A percentile compares a stretch with the other conserved stretches of the same genome.
Evolutionary conservation across 2,888 invertebrate genomes (phyloP).

Genomic region (Hymenopus coronatus): DNA sequence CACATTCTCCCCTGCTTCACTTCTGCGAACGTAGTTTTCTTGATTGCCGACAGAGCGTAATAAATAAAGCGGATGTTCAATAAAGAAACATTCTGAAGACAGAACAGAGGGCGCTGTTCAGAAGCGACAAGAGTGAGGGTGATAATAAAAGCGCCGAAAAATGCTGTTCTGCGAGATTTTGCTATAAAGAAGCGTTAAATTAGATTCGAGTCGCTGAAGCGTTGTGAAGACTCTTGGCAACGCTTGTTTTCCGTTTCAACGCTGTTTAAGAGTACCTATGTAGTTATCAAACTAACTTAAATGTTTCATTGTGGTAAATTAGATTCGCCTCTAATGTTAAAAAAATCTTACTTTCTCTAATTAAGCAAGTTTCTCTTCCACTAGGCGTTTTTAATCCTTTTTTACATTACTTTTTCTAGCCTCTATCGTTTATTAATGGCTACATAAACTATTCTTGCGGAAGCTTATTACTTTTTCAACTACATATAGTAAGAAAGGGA

Average conservation of each 20-base stretch:
- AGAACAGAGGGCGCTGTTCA: background rate
- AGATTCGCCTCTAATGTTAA: too few species aligned
- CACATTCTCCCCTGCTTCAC: background rate
- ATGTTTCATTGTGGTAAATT: too few species aligned
- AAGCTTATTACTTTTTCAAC: too few species aligned
- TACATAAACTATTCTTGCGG: too few species aligned
- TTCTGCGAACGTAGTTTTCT: background rate
- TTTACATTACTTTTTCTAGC: too few species aligned
- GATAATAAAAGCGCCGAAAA: background rate
- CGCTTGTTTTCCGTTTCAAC: background rate
- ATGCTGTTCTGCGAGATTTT: background rate
- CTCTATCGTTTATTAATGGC: too few species aligned
- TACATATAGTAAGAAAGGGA: too few species aligned
- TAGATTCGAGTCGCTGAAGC: background rate
- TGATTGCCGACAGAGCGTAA: constrained; percentile 13
- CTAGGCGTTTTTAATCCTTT: too few species aligned
- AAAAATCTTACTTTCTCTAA: too few species aligned
- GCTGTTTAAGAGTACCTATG: background rate
- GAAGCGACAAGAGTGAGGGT: background rate
- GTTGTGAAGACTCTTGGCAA: background rate
- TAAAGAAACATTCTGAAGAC: constrained; percentile 22
- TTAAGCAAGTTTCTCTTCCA: too few species aligned
- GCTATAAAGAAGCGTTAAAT: background rate
- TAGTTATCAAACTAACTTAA: background rate
- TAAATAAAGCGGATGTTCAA: constrained; percentile 26